These are phyloP conservation scores for Eueremaeus valkanovi DNA, from an alignment of 2,888 invertebrate species.

Conservation along the genomic window DNA sequence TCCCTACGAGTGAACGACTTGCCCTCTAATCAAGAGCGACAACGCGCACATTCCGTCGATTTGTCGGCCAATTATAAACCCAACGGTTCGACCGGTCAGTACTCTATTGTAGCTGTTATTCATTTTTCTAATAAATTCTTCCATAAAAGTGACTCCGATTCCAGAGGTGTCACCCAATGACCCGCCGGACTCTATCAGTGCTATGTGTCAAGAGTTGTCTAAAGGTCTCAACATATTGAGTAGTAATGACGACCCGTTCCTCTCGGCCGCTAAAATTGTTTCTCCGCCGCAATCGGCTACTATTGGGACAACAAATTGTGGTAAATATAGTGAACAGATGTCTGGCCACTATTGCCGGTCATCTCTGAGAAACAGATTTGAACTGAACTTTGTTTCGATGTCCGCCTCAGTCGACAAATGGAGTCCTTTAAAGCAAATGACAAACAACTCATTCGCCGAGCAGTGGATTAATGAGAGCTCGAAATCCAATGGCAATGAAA, in stretches of 20 bases:
- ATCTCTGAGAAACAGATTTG: too few relatives aligned
- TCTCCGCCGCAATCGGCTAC: neutral
- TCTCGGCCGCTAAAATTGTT: constrained; percentile 48
- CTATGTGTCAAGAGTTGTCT: constrained; percentile 72
- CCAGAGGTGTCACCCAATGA: constrained; percentile 66
- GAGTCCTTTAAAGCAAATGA: constrained; percentile 18
- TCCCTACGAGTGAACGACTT: constrained; percentile 82
- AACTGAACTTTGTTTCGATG: neutral
- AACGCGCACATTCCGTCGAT: constrained; percentile 48
- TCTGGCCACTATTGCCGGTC: neutral
- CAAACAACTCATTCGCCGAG: constrained; percentile 3
- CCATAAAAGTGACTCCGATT: constrained; percentile 66
- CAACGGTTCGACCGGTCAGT: constrained; percentile 8
- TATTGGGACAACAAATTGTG: neutral
- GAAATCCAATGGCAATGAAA: neutral
- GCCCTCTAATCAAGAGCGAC: constrained; percentile 87
- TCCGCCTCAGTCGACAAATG: neutral
- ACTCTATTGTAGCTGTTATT: neutral
- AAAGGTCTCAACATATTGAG: constrained; percentile 70
- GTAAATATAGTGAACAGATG: constrained; percentile 18
- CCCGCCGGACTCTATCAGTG: constrained; percentile 60
- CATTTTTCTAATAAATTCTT: neutral
- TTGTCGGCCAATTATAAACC: constrained; percentile 39
- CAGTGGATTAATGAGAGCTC: constrained; percentile 14
- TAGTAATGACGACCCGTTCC: constrained; percentile 57